Evolutionary conservation across 2,888 invertebrate genomes (phyloP), one percentile per base, ranked within the genome.

Genomic region (Athetis lepigone): DNA sequence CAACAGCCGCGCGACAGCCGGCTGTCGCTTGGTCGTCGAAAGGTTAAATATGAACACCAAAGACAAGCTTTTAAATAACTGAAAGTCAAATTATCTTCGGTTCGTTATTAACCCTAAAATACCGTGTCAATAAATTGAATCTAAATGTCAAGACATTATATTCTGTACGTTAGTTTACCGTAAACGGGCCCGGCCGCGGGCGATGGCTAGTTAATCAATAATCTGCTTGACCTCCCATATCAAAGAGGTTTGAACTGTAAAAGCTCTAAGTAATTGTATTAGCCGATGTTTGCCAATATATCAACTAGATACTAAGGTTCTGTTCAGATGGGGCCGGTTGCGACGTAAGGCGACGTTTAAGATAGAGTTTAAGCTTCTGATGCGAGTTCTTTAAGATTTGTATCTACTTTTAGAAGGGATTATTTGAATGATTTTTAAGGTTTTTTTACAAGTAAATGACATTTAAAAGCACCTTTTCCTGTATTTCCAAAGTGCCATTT

Each of bases 191-290:
- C 3, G 16, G 42, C 72, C 75, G 70, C 56, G 43, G 73, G 70
- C 73, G 45, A 61, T 70, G n/a, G 58, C 56, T 75, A 49, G 75
- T 75, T 73, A 70, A 77, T 75, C 75, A 73, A 75, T 73, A 73
- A 73, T 73, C 70, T 73, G 63, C 70, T 73, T 70, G 77, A 77
- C 73, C 76, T 66, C 65, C 19, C 62, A 64, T 66, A 77, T 73
- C 74, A 74, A 77, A 73, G 72, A 64, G 73, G 75, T 66, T 60
- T 51, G 23, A 51, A 60, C 75, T 69, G 77, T 52, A 76, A 76
- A 77, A 73, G 73, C 74, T 59, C 47, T 76, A 73, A 71, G 64
- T 71, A 75, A 77, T 75, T 58, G 52, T 76, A 65, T 75, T 76
- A 75, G 45, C 19, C 59, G 64, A 72, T 72, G 76, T 75, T 76